These are phyloP conservation scores for Rhagonycha lutea DNA, from an alignment of 2,888 invertebrate species.

Conservation along the genomic window DNA sequence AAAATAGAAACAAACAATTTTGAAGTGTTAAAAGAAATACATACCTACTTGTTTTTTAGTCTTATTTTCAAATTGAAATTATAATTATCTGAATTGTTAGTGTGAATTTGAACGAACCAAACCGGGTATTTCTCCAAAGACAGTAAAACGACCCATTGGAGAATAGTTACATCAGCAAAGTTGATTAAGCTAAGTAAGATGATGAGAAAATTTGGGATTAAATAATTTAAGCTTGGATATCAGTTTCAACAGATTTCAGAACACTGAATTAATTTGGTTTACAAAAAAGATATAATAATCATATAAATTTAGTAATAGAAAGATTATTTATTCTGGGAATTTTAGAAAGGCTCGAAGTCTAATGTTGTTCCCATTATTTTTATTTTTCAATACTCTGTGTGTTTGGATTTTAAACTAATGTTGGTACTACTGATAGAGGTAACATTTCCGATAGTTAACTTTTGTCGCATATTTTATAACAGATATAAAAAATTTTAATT, in stretches of 20 bases:
- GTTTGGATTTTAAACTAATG: no score
- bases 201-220: background rate
- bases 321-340: no score
- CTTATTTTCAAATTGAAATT: background rate
- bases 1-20: background rate
- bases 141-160: background rate
- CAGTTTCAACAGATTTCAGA: background rate
- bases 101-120: background rate
- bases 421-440: no score
- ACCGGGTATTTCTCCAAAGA: background rate
- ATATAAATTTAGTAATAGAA: no score
- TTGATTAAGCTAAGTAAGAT: background rate
- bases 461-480: no score
- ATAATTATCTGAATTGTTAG: background rate
- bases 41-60: background rate
- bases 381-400: no score
- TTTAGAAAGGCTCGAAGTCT: no score
- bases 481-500: no score
- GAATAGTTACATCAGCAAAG: background rate
- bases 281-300: background rate
- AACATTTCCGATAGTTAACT: no score
- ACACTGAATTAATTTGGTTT: background rate
- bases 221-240: background rate
- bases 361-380: no score
- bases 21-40: no score